Conservation (phyloP, 2,888 invertebrate species). For the Epirrhoe tristata region DNA sequence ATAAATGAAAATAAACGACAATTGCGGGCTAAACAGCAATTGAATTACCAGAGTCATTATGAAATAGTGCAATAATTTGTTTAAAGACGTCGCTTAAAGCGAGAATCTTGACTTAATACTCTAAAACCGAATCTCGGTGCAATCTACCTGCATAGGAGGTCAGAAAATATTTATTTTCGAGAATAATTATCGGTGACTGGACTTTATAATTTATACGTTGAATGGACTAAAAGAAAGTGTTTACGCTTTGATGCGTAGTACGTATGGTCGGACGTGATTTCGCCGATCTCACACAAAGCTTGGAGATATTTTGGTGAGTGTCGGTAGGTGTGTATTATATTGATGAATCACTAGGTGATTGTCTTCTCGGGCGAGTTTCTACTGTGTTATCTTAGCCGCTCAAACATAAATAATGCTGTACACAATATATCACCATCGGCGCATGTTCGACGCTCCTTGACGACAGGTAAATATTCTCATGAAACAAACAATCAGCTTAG, state of each 20-base stretch:
- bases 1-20: slow-evolving; percentile 78
- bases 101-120: slow-evolving; percentile 59
- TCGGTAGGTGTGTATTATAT: slow-evolving; percentile 60
- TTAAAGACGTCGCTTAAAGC: slow-evolving; percentile 58
- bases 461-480: slow-evolving; percentile 38
- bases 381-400: slow-evolving; percentile 36
- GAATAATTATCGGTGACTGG: slow-evolving; percentile 72
- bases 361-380: slow-evolving; percentile 41
- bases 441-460: slow-evolving; percentile 26
- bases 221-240: slow-evolving; percentile 67
- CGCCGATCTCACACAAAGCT: slow-evolving; percentile 58
- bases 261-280: slow-evolving; percentile 61
- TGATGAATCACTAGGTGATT: slow-evolving; percentile 72
- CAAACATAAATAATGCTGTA: slow-evolving; percentile 31
- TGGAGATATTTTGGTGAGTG: slow-evolving; percentile 75
- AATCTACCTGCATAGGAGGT: slow-evolving; percentile 80
- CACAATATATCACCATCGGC: slow-evolving; percentile 19
- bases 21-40: slow-evolving; percentile 69
- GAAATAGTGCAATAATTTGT: slow-evolving; percentile 75
- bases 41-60: slow-evolving; percentile 67
- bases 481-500: slow-evolving; percentile 11
- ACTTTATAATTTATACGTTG: slow-evolving; percentile 64
- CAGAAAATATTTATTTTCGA: slow-evolving; percentile 72
- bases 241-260: slow-evolving; percentile 68
- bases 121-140: slow-evolving; percentile 72